Evolutionary conservation across 2,797 vertebrate species (phyloP).

Genomic region (Lycodopsis pacificus): DNA sequence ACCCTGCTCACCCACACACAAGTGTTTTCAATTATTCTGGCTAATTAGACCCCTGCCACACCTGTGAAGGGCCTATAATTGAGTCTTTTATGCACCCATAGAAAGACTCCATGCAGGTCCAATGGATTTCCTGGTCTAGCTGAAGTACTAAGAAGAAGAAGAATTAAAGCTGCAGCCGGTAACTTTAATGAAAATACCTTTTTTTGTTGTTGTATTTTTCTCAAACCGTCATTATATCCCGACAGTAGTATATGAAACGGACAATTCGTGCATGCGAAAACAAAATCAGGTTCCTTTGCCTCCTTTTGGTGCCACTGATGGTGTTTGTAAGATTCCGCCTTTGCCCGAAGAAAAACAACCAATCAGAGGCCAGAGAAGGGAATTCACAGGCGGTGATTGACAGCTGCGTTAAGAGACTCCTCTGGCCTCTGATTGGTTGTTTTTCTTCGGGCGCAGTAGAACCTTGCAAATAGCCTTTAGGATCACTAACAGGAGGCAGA

Average conservation of each 20-base stretch:
- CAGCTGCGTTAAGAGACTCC: not conserved
- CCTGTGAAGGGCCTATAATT: conserved; percentile 5
- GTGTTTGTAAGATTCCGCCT: not conserved
- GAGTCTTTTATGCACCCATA: conserved; percentile 2
- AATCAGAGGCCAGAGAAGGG: not conserved
- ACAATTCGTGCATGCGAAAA: too few species aligned
- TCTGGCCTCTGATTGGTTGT: not conserved
- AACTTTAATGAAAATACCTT: not conserved
- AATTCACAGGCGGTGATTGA: too few species aligned
- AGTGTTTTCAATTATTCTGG: conserved; percentile 17
- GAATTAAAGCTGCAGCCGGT: not conserved
- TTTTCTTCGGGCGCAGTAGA: not conserved
- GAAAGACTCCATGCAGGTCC: not conserved
- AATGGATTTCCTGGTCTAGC: not conserved
- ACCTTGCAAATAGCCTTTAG: not conserved
- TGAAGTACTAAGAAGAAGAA: not conserved
- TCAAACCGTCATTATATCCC: not conserved
- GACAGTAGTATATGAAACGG: not conserved
- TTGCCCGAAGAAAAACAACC: not conserved
- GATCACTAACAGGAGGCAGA: not conserved
- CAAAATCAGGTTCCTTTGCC: not conserved
- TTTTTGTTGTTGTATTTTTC: not conserved
- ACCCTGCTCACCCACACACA: not conserved
- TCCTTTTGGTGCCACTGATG: not conserved
- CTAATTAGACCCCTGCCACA: conserved; percentile 19